These are phyloP conservation scores for Chymomyza caudatula DNA, from an alignment of 2,888 invertebrate genomes.

Conservation along the genomic window DNA sequence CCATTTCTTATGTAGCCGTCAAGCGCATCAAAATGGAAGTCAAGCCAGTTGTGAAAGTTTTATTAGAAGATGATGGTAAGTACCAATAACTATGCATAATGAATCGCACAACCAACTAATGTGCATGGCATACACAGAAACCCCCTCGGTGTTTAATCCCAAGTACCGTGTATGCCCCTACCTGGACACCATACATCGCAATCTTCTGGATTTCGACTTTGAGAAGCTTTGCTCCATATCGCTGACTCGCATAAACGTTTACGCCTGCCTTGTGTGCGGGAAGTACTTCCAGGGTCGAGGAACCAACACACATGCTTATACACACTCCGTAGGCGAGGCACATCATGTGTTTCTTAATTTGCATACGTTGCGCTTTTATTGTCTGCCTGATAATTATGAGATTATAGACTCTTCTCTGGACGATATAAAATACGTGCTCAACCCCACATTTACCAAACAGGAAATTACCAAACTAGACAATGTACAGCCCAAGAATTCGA, in stretches of 20 bases:
- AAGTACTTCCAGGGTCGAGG: conserved; percentile 99
- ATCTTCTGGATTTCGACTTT: conserved; percentile 98
- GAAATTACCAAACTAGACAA: conserved; percentile 91
- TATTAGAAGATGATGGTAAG: conserved; percentile 54
- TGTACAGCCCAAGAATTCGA: conserved; percentile 84
- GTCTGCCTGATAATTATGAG: conserved; percentile 99
- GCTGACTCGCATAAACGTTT: conserved; percentile 98
- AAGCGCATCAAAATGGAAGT: neutral
- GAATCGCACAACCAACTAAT: neutral
- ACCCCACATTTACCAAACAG: conserved; percentile 93
- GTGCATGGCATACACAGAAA: conserved; percentile 48
- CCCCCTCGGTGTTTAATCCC: conserved; percentile 78
- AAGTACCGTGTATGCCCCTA: conserved; percentile 91
- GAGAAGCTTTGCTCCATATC: conserved; percentile 99
- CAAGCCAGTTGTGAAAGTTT: conserved; percentile 19
- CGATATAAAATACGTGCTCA: conserved; percentile 98
- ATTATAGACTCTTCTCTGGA: conserved; percentile 98
- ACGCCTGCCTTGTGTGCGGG: conserved; percentile 99
- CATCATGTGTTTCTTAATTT: conserved; percentile 99
- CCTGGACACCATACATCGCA: conserved; percentile 97
- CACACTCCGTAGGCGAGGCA: conserved; percentile 97
- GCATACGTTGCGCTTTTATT: conserved; percentile 97
- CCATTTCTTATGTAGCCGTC: neutral
- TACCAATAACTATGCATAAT: neutral
- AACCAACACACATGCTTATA: conserved; percentile 98